Base-by-base conservation (phyloP, 2,797 vertebrate species). In the Chromobotia macracanthus region DNA sequence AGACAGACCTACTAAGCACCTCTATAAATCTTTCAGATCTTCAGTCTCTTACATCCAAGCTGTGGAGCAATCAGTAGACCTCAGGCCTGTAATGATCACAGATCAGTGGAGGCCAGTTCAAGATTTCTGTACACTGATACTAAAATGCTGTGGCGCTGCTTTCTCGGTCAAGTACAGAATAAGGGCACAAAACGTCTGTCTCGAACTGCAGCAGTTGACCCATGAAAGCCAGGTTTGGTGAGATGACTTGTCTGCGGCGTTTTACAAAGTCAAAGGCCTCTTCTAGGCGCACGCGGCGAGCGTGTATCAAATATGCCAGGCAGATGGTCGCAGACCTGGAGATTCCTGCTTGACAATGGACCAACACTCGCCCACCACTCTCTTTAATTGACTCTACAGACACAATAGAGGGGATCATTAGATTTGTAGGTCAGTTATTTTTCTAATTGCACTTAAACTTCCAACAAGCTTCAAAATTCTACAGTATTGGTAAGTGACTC, bases 261-360 rank as follows among this genome's bases (percentile, higher is more conserved):
- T 95, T 95, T 46, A 96, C 93, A 0, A 95, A 97, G 87, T 96
- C 94, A 0, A 96, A 96, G 72, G 95, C 95, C 83, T 96, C 95
- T 0, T 95, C 92, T 84, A 96, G 91, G 25, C 90, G 89, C 50
- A 96, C 94, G 0, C 92, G 92, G 18, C 67, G 93, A 13, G 94
- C 91, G 87, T 95, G 94, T 81, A 96, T 96, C 84, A 96, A 91
- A 87, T 95, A 96, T 0, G 95, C 95, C 85, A 96, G 90, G 77
- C 95, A 96, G 90, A 96, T 95, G 86, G 95, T 96, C 83, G 95
- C 95, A 0, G 95, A 96, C 78, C 95, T 94, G 0, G 95, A 96
- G 89, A 96, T 95, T 53, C 95, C 95, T 0, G 95, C 95, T 81
- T 96, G 95, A 87, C 95, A 96, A 67, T 96, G 95, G n/a, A 96